Evolutionary conservation across 1,140 invertebrate species (phyloP).

Genomic region (Plodia interpunctella): DNA sequence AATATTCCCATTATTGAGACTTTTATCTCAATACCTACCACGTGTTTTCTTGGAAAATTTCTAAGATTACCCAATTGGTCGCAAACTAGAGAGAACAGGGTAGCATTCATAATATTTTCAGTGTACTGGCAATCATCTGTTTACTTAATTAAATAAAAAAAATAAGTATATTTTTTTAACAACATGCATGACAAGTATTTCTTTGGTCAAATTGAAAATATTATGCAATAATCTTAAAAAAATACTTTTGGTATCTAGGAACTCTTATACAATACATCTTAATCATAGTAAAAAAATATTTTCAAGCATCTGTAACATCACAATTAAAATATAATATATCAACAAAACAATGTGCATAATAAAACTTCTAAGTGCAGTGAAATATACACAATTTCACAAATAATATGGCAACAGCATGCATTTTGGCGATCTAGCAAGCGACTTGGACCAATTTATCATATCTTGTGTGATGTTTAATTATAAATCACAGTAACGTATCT

Average conservation of each 20-base stretch:
- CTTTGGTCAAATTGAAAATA: background rate
- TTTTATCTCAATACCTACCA: too few relatives aligned
- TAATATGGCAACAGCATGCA: background rate
- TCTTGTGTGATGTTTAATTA: too few relatives aligned
- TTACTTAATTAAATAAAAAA: too few relatives aligned
- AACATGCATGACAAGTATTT: background rate
- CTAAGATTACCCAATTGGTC: too few relatives aligned
- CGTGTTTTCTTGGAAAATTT: too few relatives aligned
- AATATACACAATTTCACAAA: background rate
- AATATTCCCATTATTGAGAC: too few relatives aligned
- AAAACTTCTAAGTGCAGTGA: background rate
- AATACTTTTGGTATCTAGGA: background rate
- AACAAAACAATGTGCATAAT: background rate
- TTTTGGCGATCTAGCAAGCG: background rate
- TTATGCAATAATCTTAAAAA: background rate
- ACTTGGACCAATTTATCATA: background rate
- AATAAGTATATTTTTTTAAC: background rate
- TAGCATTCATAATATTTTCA: too few relatives aligned
- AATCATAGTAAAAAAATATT: background rate
- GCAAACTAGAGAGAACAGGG: too few relatives aligned
- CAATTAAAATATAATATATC: background rate
- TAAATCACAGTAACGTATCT: too few relatives aligned
- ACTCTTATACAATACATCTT: background rate
- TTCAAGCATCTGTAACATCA: background rate
- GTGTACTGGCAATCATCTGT: too few relatives aligned